phyloP scores from a whole-genome alignment of 2,888 invertebrate species.

The Pammene fasciana region DNA sequence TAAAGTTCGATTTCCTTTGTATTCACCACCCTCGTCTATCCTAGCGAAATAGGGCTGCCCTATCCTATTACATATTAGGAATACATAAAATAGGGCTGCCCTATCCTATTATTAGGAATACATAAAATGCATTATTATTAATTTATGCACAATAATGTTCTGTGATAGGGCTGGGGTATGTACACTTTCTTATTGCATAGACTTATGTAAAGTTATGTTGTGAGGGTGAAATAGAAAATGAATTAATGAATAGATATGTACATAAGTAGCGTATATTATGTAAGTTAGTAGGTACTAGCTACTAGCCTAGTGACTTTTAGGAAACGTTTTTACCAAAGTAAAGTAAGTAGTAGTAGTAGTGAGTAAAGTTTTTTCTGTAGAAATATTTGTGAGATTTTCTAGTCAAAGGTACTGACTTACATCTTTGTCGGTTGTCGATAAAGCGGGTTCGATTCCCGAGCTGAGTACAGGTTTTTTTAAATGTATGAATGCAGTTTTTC shows the following conservation, averaged over 20 bases:
- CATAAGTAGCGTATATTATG: background rate
- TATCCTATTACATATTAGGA: slow-evolving; percentile 41
- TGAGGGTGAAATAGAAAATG: slow-evolving; percentile 19
- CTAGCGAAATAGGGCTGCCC: slow-evolving; percentile 55
- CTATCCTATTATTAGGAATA: slow-evolving; percentile 49
- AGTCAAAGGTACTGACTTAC: no score
- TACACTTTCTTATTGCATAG: slow-evolving; percentile 25
- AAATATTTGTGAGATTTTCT: no score
- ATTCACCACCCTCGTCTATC: slow-evolving; percentile 62
- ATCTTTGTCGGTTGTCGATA: no score
- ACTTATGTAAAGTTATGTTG: background rate
- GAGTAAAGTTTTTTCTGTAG: no score
- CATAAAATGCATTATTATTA: slow-evolving; percentile 50
- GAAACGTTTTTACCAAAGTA: no score
- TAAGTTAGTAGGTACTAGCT: no score
- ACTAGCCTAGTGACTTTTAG: background rate
- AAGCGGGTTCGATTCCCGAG: no score
- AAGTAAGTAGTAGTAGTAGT: no score
- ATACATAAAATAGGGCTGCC: slow-evolving; percentile 56
- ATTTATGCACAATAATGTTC: slow-evolving; percentile 53
- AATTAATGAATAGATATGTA: background rate
- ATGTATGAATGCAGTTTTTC: no score
- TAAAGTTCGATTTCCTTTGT: slow-evolving; percentile 43
- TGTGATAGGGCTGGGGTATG: slow-evolving; percentile 51
- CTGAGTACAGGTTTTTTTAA: no score